Evolutionary conservation across 2,888 invertebrate genomes (phyloP), one percentile per base, ranked within the genome.

Genomic region (Mythimna albipuncta): DNA sequence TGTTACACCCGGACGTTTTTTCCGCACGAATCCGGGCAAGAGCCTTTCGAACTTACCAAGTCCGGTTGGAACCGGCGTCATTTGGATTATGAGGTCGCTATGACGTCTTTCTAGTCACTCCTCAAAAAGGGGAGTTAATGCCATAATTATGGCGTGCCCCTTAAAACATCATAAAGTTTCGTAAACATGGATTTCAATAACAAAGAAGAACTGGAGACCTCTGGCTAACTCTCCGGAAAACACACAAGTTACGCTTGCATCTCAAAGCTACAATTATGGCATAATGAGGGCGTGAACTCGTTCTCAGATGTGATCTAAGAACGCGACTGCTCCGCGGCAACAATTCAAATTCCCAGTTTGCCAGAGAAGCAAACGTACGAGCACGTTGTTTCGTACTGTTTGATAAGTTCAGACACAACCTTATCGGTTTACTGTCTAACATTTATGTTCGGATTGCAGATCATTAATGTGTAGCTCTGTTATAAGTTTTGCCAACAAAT

Each of bases 401-500:
- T 64, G 61, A 67, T 72, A 65, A 72, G 52, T 79, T 66, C 13
- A 57, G 69, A 67, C 44, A 47, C 47, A 19, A 47, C 54, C 57
- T 64, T 71, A 82, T 82, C 68, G 68, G 79, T 71, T 64, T 64
- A 65, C 54, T 79, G 66, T 69, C 75, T 62, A 64, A 66, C 68
- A 61, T 75, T 68, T 52, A 26, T 66, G 79, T 65, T 57, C 62
- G 26, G 10, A 52, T 54, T 55, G 59, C 65, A 70, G 50, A 67
- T 66, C 61, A 64, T 79, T 72, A 70, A 76, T 83, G 76, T 72
- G 72, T 32, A 52, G 63, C 52, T 67, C 26, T 6, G 38, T 64
- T 68, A 70, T 73, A 63, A 57, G 58, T 74, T 77, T 62, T 35
- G 52, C 65, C 32, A 47, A 68, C 41, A 55, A 64, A 54, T n/a